Evolutionary conservation across 2,113 vertebrate genomes (phyloP).

Genomic region (Xenopus borealis): DNA sequence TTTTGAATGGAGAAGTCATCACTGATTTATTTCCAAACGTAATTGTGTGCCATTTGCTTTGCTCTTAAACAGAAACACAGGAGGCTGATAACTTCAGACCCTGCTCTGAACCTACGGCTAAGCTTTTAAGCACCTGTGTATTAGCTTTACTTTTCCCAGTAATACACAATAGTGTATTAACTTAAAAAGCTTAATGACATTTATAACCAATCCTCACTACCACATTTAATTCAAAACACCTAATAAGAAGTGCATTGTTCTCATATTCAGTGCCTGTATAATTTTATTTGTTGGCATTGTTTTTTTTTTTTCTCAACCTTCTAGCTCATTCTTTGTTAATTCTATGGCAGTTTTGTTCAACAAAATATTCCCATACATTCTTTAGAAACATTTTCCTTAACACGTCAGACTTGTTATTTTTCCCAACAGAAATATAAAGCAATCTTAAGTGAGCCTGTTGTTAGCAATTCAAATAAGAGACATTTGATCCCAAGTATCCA

Average conservation of each 20-base stretch:
- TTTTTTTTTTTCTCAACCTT: background rate
- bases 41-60: no score
- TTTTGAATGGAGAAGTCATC: no score
- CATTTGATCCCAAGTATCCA: slow-evolving; percentile 5
- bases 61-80: no score
- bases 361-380: background rate
- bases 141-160: background rate
- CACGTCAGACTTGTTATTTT: background rate
- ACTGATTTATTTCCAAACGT: no score
- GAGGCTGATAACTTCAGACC: no score
- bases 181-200: background rate
- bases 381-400: slow-evolving; percentile 1
- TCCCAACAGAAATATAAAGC: background rate
- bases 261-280: background rate
- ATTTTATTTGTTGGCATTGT: background rate
- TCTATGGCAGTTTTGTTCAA: background rate
- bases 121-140: no score
- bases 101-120: no score
- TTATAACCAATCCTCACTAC: background rate
- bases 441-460: background rate
- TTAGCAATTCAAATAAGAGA: background rate
- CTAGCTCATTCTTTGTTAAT: background rate
- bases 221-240: background rate
- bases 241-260: background rate
- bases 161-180: background rate